These are phyloP conservation scores for Junco hyemalis DNA, from an alignment of 2,113 vertebrate genomes.

Conservation along the genomic window DNA sequence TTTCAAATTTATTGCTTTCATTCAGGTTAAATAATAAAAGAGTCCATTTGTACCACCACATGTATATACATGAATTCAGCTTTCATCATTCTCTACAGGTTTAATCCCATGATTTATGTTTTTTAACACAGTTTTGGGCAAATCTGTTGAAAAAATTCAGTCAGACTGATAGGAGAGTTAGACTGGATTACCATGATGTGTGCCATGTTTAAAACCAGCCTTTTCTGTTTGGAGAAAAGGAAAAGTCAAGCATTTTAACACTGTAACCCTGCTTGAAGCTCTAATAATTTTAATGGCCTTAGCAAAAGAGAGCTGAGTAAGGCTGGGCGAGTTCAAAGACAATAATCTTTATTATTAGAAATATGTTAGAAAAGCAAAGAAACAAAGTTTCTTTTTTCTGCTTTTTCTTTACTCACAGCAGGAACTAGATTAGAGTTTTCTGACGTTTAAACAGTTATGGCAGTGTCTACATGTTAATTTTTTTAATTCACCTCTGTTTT, in stretches of 20 bases:
- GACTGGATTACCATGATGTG: slow-evolving; percentile 64
- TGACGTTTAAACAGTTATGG: slow-evolving; percentile 38
- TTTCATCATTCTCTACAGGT: slow-evolving; percentile 80
- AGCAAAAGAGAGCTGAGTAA: slow-evolving; percentile 62
- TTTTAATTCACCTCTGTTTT: not conserved
- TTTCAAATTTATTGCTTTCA: slow-evolving; percentile 85
- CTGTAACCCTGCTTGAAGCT: slow-evolving; percentile 53
- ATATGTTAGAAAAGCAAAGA: slow-evolving; percentile 48
- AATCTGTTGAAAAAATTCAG: slow-evolving; percentile 74
- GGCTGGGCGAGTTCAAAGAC: slow-evolving; percentile 65
- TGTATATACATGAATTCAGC: slow-evolving; percentile 81
- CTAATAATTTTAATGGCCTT: slow-evolving; percentile 72
- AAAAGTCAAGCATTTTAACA: slow-evolving; percentile 54
- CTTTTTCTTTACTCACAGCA: slow-evolving; percentile 55
- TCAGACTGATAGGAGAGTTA: slow-evolving; percentile 71
- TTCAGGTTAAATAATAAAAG: slow-evolving; percentile 83
- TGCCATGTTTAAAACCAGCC: slow-evolving; percentile 59
- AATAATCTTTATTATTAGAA: slow-evolving; percentile 65
- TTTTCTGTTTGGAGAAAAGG: slow-evolving; percentile 53
- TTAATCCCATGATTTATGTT: slow-evolving; percentile 82
- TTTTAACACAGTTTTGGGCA: slow-evolving; percentile 74
- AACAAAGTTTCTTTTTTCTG: slow-evolving; percentile 47
- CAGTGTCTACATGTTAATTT: slow-evolving; percentile 37
- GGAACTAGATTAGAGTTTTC: slow-evolving; percentile 46
- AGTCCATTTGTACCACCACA: slow-evolving; percentile 79